Conservation (phyloP, 1,140 invertebrate species). For the Phenacoccus solenopsis region DNA sequence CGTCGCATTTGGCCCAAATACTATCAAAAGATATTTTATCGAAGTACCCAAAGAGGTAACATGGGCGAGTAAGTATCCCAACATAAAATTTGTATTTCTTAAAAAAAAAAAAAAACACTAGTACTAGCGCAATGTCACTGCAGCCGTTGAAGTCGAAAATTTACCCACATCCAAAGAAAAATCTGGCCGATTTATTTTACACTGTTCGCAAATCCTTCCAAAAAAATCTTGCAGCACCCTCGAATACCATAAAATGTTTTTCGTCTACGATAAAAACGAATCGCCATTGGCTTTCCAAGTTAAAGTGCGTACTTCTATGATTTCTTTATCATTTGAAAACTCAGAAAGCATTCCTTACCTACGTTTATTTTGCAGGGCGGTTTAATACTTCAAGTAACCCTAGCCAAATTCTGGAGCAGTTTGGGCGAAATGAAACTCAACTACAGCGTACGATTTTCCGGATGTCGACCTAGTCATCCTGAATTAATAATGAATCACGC, state of each 20-base stretch:
- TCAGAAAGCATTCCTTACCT: not conserved
- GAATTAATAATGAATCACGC: conserved; percentile 51
- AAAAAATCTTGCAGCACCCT: conserved; percentile 59
- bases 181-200: conserved; percentile 55
- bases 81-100: too few species aligned
- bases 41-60: conserved; percentile 71
- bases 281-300: conserved; percentile 51
- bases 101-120: too few species aligned
- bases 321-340: not conserved
- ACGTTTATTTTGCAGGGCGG: conserved; percentile 50
- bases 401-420: conserved; percentile 92
- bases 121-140: too few species aligned
- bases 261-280: conserved; percentile 51
- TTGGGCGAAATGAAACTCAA: conserved; percentile 59
- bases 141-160: not conserved
- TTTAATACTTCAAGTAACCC: conserved; percentile 67
- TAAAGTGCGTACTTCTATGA: conserved; percentile 39
- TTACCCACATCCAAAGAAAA: not conserved
- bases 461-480: conserved; percentile 56
- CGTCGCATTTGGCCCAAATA: conserved; percentile 63
- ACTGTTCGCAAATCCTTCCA: conserved; percentile 68
- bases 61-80: conserved; percentile 50
- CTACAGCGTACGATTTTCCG: conserved; percentile 68
- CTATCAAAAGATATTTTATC: conserved; percentile 73
- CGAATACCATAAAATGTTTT: conserved; percentile 71